Evolutionary conservation across 2,797 vertebrate genomes (phyloP).

Genomic region (Neosilurus mollespiculum): DNA sequence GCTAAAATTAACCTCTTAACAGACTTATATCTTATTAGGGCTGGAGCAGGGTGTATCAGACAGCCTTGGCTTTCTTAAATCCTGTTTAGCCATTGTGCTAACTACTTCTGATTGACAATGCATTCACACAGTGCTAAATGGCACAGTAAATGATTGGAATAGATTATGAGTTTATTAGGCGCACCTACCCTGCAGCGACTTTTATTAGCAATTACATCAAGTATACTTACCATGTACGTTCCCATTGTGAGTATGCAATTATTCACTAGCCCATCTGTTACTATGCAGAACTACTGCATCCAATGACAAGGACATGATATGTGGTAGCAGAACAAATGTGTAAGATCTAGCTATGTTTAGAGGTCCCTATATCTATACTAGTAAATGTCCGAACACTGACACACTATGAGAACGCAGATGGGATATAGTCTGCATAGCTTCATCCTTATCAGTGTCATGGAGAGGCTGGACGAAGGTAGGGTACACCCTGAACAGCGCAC

Average conservation of each 20-base stretch:
- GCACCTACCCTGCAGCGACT: neutral
- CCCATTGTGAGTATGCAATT: neutral
- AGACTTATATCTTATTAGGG: slow-evolving; percentile 71
- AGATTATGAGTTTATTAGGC: neutral
- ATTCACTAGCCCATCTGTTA: neutral
- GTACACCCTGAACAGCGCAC: too few relatives aligned
- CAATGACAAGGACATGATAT: neutral
- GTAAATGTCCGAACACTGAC: neutral
- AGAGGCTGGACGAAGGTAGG: too few relatives aligned
- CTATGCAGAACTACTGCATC: neutral
- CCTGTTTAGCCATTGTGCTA: slow-evolving; percentile 31
- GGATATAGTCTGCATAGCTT: neutral
- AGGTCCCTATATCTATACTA: neutral
- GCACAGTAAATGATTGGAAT: neutral
- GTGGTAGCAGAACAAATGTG: neutral
- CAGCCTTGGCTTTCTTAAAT: slow-evolving; percentile 64
- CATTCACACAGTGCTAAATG: slow-evolving; percentile 14
- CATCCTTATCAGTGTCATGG: too few relatives aligned
- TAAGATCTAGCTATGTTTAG: neutral
- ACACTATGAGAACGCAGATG: neutral
- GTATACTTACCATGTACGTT: neutral
- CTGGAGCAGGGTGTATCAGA: slow-evolving; percentile 65
- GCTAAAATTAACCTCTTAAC: slow-evolving; percentile 73
- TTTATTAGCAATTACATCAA: neutral
- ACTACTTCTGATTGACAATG: slow-evolving; percentile 19